Conservation (phyloP, 2,888 invertebrate genomes). For the Volucella bombylans region DNA sequence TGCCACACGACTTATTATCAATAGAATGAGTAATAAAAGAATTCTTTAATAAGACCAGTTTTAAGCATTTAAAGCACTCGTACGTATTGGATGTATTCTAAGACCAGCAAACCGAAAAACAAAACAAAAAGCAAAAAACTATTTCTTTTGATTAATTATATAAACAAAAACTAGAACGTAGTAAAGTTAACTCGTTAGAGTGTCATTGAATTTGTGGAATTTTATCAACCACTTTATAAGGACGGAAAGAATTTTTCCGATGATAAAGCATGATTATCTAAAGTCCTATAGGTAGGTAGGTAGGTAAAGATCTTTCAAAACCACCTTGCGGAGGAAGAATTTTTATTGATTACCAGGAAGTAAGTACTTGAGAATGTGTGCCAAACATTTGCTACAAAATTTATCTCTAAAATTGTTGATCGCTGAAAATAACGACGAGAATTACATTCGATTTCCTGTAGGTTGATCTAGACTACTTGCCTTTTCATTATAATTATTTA, state of each 20-base stretch:
- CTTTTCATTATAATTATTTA: too few species aligned
- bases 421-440: too few species aligned
- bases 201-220: slow-evolving; percentile 29
- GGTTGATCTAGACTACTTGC: too few species aligned
- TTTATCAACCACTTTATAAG: slow-evolving; percentile 12
- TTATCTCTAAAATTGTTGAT: too few species aligned
- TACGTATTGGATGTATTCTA: background rate
- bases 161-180: background rate
- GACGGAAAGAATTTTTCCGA: too few species aligned
- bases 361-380: background rate
- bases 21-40: slow-evolving; percentile 3
- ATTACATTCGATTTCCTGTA: too few species aligned
- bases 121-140: too few species aligned
- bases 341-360: slow-evolving; percentile 12
- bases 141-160: background rate
- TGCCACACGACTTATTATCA: slow-evolving; percentile 58
- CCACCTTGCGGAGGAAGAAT: background rate
- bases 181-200: background rate
- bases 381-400: background rate
- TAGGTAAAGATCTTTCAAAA: too few species aligned
- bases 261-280: background rate
- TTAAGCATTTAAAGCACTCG: background rate
- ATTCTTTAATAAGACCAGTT: background rate
- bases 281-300: background rate
- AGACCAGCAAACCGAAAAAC: background rate